Evolutionary conservation across 2,113 vertebrate genomes (phyloP), one percentile per base, ranked within the genome.

Genomic region (Notechis scutatus): DNA sequence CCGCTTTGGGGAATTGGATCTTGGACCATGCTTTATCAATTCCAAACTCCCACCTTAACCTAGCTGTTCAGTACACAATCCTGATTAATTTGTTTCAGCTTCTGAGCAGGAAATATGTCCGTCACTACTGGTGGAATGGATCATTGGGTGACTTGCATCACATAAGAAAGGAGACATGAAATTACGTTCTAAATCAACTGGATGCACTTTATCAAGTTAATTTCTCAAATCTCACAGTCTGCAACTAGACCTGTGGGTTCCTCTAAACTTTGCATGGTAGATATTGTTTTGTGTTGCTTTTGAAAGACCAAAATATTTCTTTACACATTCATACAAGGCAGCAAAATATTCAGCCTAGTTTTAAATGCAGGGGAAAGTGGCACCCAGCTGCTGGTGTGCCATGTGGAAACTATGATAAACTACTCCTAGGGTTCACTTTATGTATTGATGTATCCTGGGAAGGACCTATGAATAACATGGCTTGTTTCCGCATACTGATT

Each of bases 321-420:
- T 88, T 9, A 61, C 14, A 59, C n/a, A 52, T 90, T 85, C 59
- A 39, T 61, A 86, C 34, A 45, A 61, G 74, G 54, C 39, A 29
- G 69, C 4, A 39, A 12, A 59, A 86, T 39, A 61, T 90, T 86
- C 11, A 11, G 14, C n/a, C 4, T 29, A 23, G 23, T 23, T 61
- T 92, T 85, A 57, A 24, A 29, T 42, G 29, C n/a, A 85, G 29
- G 59, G 61, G 54, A 18, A 89, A 91, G 54, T 85, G 87, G 45
- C 85, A 45, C 24, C 69, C 45, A 89, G 64, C 50, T 89, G 64
- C 55, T 61, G 45, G n/a, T 26, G 9, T 24, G 47, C 59, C 90
- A 93, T 85, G 85, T 57, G 45, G 93, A 91, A 91, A 91, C 12
- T 29, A 24, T 86, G 21, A 93, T 89, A 64, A 85, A 91, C 23